A percentile compares a stretch with the other conserved stretches of the same genome.
Conservation (phyloP, 2,797 vertebrate species). For the Rhodeus uyekii region DNA sequence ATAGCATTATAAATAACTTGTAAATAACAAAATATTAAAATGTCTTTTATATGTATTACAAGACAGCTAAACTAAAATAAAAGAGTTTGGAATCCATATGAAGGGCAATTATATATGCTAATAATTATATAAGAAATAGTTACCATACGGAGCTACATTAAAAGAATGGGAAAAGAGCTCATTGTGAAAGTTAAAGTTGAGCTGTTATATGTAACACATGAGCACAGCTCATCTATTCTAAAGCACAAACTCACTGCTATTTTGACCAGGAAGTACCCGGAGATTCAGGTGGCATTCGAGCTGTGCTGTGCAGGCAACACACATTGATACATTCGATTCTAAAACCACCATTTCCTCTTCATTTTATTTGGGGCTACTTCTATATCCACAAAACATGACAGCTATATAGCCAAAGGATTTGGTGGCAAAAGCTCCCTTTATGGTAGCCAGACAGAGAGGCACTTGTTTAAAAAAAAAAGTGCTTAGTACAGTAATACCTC, state of each 20-base stretch:
- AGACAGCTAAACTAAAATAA: not conserved
- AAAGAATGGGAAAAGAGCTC: not conserved
- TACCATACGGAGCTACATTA: not conserved
- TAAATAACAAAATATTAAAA: conserved; percentile 36
- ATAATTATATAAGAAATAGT: not conserved
- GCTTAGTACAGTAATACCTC: too few species aligned
- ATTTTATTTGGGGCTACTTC: not conserved
- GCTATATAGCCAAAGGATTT: not conserved
- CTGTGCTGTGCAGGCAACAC: conserved; percentile 2
- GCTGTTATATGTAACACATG: not conserved
- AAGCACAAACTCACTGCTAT: not conserved
- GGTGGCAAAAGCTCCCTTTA: not conserved
- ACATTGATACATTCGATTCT: not conserved
- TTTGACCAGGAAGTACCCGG: not conserved
- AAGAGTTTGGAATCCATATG: not conserved
- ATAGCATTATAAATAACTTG: conserved; percentile 22
- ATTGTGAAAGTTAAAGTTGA: conserved; percentile 2
- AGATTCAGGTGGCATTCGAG: not conserved
- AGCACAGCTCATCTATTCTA: conserved; percentile 23
- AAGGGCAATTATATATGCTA: not conserved
- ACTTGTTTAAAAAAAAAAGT: not conserved
- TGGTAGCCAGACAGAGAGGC: not conserved
- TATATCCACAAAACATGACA: not conserved
- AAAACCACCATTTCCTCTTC: not conserved
- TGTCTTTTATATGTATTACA: conserved; percentile 28